These are phyloP conservation scores for Lithophane ornitopus DNA, from an alignment of 2,888 invertebrate genomes.

Conservation along the genomic window DNA sequence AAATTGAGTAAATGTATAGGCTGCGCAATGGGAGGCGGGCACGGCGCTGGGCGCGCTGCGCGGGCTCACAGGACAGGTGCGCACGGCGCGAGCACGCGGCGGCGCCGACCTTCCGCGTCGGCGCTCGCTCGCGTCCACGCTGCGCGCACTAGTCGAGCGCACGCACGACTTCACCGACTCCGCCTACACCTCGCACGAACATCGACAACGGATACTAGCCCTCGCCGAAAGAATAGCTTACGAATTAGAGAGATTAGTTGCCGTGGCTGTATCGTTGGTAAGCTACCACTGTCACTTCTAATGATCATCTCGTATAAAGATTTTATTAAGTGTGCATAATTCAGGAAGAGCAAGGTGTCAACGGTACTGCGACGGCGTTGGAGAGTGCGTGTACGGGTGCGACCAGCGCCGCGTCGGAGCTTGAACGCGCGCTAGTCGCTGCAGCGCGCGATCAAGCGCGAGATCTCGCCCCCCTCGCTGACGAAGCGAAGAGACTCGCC, in stretches of 20 bases:
- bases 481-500: conserved; percentile 86
- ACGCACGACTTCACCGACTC: conserved; percentile 99
- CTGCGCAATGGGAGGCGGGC: conserved; percentile 90
- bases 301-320: conserved; percentile 23
- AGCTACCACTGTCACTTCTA: conserved; percentile 68
- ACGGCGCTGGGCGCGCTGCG: conserved; percentile 96
- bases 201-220: conserved; percentile 98
- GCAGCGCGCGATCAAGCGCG: conserved; percentile 89
- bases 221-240: conserved; percentile 97
- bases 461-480: conserved; percentile 86
- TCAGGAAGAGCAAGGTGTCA: conserved; percentile 85
- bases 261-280: conserved; percentile 96
- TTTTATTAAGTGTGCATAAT: conserved; percentile 48
- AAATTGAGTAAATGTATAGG: conserved; percentile 72
- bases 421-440: conserved; percentile 94
- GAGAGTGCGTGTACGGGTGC: conserved; percentile 92
- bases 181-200: conserved; percentile 99
- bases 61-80: conserved; percentile 96
- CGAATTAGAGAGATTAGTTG: conserved; percentile 97
- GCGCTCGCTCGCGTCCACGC: conserved; percentile 95
- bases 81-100: conserved; percentile 93
- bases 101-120: conserved; percentile 93
- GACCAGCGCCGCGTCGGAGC: conserved; percentile 95
- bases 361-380: conserved; percentile 85
- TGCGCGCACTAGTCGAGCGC: conserved; percentile 98